Base-by-base conservation (phyloP, 2,113 vertebrate genomes). In the Nibea albiflora region DNA sequence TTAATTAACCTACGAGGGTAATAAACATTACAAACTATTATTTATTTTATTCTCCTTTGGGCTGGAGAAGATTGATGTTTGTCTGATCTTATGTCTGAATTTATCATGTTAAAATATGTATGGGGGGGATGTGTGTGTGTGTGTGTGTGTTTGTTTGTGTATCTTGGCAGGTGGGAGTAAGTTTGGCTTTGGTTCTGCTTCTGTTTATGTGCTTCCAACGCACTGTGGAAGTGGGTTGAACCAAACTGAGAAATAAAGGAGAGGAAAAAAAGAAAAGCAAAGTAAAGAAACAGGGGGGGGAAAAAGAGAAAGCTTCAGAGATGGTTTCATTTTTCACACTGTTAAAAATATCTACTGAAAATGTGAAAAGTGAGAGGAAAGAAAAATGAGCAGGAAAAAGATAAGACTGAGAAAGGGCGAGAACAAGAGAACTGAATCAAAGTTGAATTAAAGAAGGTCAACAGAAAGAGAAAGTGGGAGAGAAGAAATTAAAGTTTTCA, bases 311-410 rank as follows among this genome's bases (percentile, higher is more conserved):
- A 39, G 35, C 14, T 26, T 12, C 35, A 39, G 35, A 46, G 67
- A 70, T 64, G 68, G 75, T 76, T 69, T 82, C n/a, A 73, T 85
- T 87, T 87, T 76, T 84, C 70, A 84, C 61, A n/a, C 66, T 12
- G 49, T 76, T 76, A 57, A 69, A 85, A 85, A 20, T 58, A 69
- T 77, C 53, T 15, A 35, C 62, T 42, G 66, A 57, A 72, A 80
- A 77, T 71, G 66, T 77, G 57, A 57, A 69, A 74, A 28, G 31
- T 42, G 67, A 84, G 62, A 49, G 67, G 63, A 58, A 76, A 74
- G 75, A 86, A 86, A 87, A 82, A 84, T 57, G 65, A 73, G 72
- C 24, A 75, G 14, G 24, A 56, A 35, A 53, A 79, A 84, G 86
- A 87, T 88, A 88, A 84, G 73, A 67, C 11, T 8, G 68, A 70